Percentiles rank a stretch among this genome's conserved stretches.
phyloP scores from a whole-genome alignment of 2,888 invertebrate species.

The Vesta saturnalis region DNA sequence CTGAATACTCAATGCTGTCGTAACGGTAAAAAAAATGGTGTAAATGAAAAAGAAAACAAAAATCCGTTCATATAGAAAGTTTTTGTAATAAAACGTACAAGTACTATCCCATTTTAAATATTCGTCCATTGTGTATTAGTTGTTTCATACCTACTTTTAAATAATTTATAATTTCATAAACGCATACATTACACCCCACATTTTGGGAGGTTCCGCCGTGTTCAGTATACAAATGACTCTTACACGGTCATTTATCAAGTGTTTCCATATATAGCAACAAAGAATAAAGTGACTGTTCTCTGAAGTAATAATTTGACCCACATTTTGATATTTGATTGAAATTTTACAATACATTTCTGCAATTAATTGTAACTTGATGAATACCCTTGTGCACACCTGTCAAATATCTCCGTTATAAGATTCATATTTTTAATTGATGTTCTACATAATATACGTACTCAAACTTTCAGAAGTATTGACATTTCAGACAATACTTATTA shows the following conservation, averaged over 20 bases:
- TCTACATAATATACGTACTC: not conserved
- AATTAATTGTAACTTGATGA: conserved; percentile 8
- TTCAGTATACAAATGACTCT: conserved; percentile 40
- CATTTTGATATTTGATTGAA: conserved; percentile 13
- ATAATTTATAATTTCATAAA: conserved; percentile 38
- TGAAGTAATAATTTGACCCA: conserved; percentile 15
- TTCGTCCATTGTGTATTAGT: conserved; percentile 28
- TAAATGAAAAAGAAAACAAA: conserved; percentile 12
- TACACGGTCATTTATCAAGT: conserved; percentile 40
- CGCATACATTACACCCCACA: conserved; percentile 36
- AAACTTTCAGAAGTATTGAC: not conserved
- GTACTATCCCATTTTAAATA: conserved; percentile 20
- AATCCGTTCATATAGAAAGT: not conserved
- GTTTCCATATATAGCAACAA: conserved; percentile 39
- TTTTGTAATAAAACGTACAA: conserved; percentile 16
- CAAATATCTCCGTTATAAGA: not conserved
- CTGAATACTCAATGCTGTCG: conserved; percentile 16
- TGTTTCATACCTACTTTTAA: conserved; percentile 24
- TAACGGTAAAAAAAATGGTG: conserved; percentile 18
- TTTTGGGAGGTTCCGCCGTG: conserved; percentile 38
- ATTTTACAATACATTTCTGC: not conserved
- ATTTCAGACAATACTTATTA: not conserved
- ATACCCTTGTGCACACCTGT: not conserved
- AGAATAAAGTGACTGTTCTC: conserved; percentile 25
- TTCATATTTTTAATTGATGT: not conserved